Conservation (phyloP, 1,140 invertebrate genomes). For the Elymnias hypermnestra region DNA sequence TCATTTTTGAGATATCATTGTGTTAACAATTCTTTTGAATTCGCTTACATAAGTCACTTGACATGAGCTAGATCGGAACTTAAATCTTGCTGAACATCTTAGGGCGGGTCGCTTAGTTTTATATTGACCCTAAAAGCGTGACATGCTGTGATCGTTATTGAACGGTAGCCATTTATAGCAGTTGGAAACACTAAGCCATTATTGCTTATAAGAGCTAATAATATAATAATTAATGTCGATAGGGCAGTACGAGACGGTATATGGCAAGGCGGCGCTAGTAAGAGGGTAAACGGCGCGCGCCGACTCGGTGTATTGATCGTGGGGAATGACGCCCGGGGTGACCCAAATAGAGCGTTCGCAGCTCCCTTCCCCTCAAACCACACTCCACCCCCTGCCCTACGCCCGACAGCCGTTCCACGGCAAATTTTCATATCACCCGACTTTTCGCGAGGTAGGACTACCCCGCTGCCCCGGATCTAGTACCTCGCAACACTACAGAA, state of each 20-base stretch:
- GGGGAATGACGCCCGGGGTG: conserved; percentile 71
- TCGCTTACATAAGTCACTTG: neutral
- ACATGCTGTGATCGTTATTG: neutral
- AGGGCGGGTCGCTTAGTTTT: neutral
- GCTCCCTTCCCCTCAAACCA: conserved; percentile 40
- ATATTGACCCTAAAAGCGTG: neutral
- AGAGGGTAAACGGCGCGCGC: conserved; percentile 62
- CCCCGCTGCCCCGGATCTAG: conserved; percentile 39
- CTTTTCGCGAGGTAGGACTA: conserved; percentile 53
- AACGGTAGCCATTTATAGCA: conserved; percentile 3
- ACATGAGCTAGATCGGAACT: neutral
- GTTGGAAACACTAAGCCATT: conserved; percentile 2
- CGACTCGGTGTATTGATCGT: conserved; percentile 64
- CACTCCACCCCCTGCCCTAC: conserved; percentile 31
- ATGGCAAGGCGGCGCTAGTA: conserved; percentile 34
- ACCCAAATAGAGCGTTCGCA: conserved; percentile 72
- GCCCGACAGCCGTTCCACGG: conserved; percentile 46
- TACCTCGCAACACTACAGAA: conserved; percentile 56
- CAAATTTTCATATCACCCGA: conserved; percentile 71
- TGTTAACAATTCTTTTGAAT: neutral
- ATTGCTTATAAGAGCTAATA: conserved; percentile 25
- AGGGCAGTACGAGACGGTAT: conserved; percentile 45
- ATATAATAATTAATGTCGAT: conserved; percentile 60
- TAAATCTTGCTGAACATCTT: neutral
- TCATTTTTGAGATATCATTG: neutral